Evolutionary conservation across 2,113 vertebrate species (phyloP).

Genomic region (Ceratotherium simum): DNA sequence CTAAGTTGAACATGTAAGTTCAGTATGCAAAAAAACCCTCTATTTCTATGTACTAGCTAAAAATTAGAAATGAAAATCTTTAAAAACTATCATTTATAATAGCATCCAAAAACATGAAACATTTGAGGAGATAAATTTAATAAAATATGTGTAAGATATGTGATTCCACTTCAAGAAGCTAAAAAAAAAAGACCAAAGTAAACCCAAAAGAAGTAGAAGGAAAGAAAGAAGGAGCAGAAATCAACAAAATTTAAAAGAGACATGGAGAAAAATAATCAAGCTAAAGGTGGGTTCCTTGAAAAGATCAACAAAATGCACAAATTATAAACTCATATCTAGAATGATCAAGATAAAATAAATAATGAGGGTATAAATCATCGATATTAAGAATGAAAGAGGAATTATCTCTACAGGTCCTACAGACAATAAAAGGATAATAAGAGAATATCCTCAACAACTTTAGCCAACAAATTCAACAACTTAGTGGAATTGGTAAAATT

Average conservation of each 20-base stretch:
- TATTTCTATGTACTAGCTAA: not conserved
- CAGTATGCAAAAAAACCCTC: not conserved
- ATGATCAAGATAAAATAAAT: not conserved
- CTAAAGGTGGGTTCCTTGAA: not conserved
- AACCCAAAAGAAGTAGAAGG: conserved; percentile 9
- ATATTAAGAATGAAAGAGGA: not conserved
- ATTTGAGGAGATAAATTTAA: conserved; percentile 7
- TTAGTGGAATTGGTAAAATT: not conserved
- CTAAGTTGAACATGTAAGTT: not conserved
- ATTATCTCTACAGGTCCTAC: not conserved
- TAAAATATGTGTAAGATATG: not conserved
- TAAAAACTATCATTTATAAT: not conserved
- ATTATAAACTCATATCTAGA: conserved; percentile 8
- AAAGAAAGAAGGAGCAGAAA: not conserved
- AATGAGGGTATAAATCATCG: not conserved
- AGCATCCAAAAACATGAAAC: not conserved
- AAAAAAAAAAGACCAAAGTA: not conserved
- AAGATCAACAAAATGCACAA: conserved; percentile 27
- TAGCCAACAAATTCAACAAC: not conserved
- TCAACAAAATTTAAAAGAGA: conserved; percentile 7
- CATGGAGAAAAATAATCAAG: not conserved
- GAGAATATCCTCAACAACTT: not conserved
- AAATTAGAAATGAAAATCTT: not conserved
- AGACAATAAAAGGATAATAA: not conserved
- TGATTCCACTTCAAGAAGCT: not conserved